Base-by-base conservation (phyloP, 2,113 vertebrate genomes). In the Sinocyclocheilus maitianheensis region DNA sequence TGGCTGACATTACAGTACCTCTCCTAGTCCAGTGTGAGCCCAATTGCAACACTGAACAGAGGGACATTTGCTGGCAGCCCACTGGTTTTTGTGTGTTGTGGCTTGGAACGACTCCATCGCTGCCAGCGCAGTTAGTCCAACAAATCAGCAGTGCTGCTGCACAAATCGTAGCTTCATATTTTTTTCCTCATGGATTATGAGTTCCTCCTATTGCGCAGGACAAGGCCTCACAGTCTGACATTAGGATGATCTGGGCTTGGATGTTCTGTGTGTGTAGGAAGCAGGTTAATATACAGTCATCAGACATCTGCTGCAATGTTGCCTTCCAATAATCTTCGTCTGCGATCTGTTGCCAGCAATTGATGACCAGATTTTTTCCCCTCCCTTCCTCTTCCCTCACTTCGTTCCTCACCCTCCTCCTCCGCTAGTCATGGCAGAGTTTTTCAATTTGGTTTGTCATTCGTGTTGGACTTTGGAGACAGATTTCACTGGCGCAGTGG, bases 251-350 rank as follows among this genome's bases (percentile, higher is more conserved):
- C 92, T 92, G 74, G 89, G 91, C 90, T 78, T 69, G 88, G 81
- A 89, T 84, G 62, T 77, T 80, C 55, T 30, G 48, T 20, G 71
- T 83, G 34, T 80, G 77, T 93, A 93, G 92, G 93, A 94, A 94
- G 92, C 93, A 95, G 94, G 95, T 95, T 95, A 95, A 95, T 95
- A 94, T 94, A 95, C 93, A 93, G 93, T 95, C 94, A 96, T 96
- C 95, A 95, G 94, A 94, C 94, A 96, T 96, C 95, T 95, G 94
- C 94, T 90, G 89, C 94, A 93, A 91, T 92, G 93, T 94, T 93
- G 92, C 91, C 91, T 84, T 95, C 94, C 94, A 95, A 95, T 95
- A 94, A 95, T 95, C 94, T 94, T 93, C 89, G 92, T 90, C 92
- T 93, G 94, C 91, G 90, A 94, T 94, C 93, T 90, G 88, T 91